Percentiles rank a stretch among this genome's conserved stretches.
phyloP scores from a whole-genome alignment of 2,113 vertebrate genomes.

The Syngnathus scovelli region DNA sequence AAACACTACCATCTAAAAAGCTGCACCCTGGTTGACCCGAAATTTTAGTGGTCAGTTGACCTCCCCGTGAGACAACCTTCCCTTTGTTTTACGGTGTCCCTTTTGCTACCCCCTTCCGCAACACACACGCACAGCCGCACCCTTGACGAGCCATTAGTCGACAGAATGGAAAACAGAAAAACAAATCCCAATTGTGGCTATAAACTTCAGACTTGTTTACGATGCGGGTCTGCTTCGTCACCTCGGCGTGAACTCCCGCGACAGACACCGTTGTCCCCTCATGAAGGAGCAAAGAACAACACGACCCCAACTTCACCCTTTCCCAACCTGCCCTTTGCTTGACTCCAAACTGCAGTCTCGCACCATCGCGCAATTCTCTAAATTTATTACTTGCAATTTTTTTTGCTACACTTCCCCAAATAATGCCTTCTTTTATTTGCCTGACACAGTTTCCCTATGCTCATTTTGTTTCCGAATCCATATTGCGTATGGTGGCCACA shows the following conservation, averaged over 20 bases:
- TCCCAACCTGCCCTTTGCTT: constrained; percentile 28
- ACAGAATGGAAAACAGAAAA: constrained; percentile 52
- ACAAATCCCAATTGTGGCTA: constrained; percentile 68
- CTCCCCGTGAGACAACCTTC: constrained; percentile 28
- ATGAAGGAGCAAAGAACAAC: constrained; percentile 22
- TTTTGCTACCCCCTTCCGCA: constrained; percentile 15
- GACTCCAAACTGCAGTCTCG: constrained; percentile 10
- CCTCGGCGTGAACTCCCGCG: constrained; percentile 74
- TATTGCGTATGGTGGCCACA: too few relatives aligned
- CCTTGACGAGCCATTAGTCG: constrained; percentile 9
- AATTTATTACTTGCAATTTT: background rate
- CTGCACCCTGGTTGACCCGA: constrained; percentile 52
- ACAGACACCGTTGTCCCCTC: constrained; percentile 56
- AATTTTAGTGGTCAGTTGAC: constrained; percentile 47
- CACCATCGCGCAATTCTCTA: background rate
- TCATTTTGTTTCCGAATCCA: background rate
- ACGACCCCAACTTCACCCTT: constrained; percentile 65
- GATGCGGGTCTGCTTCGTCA: constrained; percentile 71
- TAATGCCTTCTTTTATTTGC: background rate
- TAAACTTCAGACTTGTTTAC: constrained; percentile 76
- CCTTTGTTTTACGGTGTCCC: constrained; percentile 53
- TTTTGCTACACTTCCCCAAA: background rate
- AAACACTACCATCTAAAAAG: constrained; percentile 24
- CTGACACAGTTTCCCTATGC: background rate
- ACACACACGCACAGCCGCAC: constrained; percentile 1